Base-by-base conservation (phyloP, 2,113 vertebrate species). In the Zosterops pallidus region DNA sequence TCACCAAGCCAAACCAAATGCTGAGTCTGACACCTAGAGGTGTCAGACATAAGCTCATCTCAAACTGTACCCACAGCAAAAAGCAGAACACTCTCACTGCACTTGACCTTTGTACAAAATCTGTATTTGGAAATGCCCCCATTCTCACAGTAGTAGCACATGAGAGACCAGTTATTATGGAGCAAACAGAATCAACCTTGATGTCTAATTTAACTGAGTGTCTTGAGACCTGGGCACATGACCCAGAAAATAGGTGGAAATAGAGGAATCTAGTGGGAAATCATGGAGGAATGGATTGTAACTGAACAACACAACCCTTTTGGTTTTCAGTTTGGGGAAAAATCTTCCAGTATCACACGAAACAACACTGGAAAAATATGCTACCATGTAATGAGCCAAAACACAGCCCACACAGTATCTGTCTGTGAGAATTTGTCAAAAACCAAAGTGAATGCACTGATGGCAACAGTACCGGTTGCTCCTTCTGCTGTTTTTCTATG, bases 391-490 rank as follows among this genome's bases (percentile, higher is more conserved):
- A 31, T n/a, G 25, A 80, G n/a, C 35, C 24, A 60, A 77, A 86
- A 25, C 24, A 77, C 39, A 80, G 7, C 23, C 52, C 14, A 18
- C 9, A 26, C 21, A 60, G 22, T 20, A 31, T 33, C 50, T 63
- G 10, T 18, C 24, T 7, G 1, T 23, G 19, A 72, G 37, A 72
- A 57, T 50, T 49, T 81, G 23, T n/a, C 42, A 79, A 55, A 81
- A 90, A 39, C 3, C 19, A 41, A 77, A 71, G 39, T 28, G 17
- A 57, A 56, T 26, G 8, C 26, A 59, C 9, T 2, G 4, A 21
- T 20, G 28, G 37, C 44, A 71, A 12, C 11, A 21, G 47, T 95
- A 98, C 97, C 97, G 97, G 83, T 28, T 90, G 31, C 33, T 92
- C 49, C 39, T 94, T 89, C 44, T 93, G 86, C 12, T 86, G 60